Evolutionary conservation across 2,113 vertebrate species (phyloP), one percentile per base, ranked within the genome.

Genomic region (Zootoca vivipara): DNA sequence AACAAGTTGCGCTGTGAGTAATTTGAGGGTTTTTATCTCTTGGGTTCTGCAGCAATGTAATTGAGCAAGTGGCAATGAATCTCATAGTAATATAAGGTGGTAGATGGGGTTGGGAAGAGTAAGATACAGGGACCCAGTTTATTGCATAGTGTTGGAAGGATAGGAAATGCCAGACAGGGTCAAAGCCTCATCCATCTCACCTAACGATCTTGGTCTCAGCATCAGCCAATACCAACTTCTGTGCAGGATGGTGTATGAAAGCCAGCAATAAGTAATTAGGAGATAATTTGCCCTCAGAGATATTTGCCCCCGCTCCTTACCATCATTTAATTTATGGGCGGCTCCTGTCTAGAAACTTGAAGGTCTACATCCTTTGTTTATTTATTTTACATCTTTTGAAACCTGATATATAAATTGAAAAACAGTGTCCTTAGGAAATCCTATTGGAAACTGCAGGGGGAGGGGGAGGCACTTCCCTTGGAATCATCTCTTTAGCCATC

Each of bases 11-110:
- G 85, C 92, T 67, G 69, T 83, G 79, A 84, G 90, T 78, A 86
- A 91, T 89, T 87, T 85, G 86, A 89, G 82, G 85, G 81, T 74
- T 94, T 94, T 95, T 89, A 89, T 93, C 93, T 46, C 93, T 92
- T 88, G 42, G 74, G 5, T 33, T 93, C 83, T 35, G 85, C 92
- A 80, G 38, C 78, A 87, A 78, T 33, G 75, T 3, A 88, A 91
- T 9, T 3, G 92, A 93, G 62, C 0, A 18, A 92, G 73, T 0
- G 5, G 85, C 87, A 73, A 90, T 90, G 91, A 95, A 95, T 87
- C 90, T 83, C 89, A 94, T 38, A 40, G 42, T 3, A 35, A 90
- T 85, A 64, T 0, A 18, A 89, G n/a, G 73, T 3, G 1, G 70
- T 38, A 30, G 72, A 72, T 20, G 0, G 69, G 13, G 67, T 30